Conservation (phyloP, 1,140 invertebrate species). For the Homalodisca vitripennis region DNA sequence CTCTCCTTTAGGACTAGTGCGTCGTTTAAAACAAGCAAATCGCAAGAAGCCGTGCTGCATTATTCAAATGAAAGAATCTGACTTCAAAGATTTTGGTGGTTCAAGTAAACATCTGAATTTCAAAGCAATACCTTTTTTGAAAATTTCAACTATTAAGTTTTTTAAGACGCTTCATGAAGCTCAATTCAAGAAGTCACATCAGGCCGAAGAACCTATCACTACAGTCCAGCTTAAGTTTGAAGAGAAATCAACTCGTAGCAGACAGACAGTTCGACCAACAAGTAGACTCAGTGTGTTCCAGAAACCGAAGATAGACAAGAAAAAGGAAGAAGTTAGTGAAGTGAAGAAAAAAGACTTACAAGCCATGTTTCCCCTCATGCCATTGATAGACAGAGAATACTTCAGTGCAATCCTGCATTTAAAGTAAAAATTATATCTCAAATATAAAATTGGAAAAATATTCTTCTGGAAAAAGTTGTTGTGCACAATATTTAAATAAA, state of each 20-base stretch:
- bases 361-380: too few relatives aligned
- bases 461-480: too few relatives aligned
- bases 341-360: too few relatives aligned
- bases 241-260: constrained; percentile 12
- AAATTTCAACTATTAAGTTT: constrained; percentile 32
- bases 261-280: too few relatives aligned
- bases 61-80: constrained; percentile 27
- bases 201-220: constrained; percentile 1
- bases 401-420: too few relatives aligned
- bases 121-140: constrained; percentile 32
- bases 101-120: constrained; percentile 32
- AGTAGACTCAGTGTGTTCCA: too few relatives aligned
- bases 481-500: too few relatives aligned
- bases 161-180: background rate
- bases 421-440: too few relatives aligned
- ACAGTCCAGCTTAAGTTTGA: background rate
- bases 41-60: constrained; percentile 30
- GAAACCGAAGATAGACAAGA: too few relatives aligned
- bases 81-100: constrained; percentile 34
- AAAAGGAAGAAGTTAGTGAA: too few relatives aligned
- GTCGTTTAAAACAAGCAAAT: constrained; percentile 32
- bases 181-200: constrained; percentile 21
- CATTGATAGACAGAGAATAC: too few relatives aligned
- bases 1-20: constrained; percentile 38
- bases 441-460: too few relatives aligned